Percentiles rank a stretch among this genome's conserved stretches.
These are phyloP conservation scores for Charanyca ferruginea DNA, from an alignment of 2,888 invertebrate species.

Conservation along the genomic window DNA sequence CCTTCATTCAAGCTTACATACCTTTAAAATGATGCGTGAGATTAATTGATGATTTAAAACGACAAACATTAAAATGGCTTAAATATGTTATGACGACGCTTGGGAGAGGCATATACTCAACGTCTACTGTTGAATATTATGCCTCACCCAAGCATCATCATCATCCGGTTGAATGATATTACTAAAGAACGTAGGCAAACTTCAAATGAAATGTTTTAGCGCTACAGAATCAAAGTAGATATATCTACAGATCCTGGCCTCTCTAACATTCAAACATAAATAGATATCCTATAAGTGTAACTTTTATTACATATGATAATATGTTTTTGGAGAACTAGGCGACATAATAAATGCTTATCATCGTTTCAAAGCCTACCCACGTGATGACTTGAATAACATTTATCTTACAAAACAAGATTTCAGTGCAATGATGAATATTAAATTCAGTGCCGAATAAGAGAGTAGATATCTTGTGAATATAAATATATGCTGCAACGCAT, in stretches of 20 bases:
- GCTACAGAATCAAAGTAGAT: background rate
- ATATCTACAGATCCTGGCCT: constrained; percentile 9
- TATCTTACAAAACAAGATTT: constrained; percentile 58
- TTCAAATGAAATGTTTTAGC: background rate
- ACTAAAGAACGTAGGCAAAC: background rate
- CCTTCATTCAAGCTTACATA: constrained; percentile 12
- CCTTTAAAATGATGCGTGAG: background rate
- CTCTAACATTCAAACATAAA: constrained; percentile 28
- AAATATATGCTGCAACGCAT: constrained; percentile 43
- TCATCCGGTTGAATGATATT: background rate
- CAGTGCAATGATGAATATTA: constrained; percentile 63
- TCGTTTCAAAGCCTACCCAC: constrained; percentile 54
- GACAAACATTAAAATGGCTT: too few species aligned
- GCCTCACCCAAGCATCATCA: too few species aligned
- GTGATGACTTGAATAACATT: constrained; percentile 51
- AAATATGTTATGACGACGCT: too few species aligned
- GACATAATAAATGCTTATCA: constrained; percentile 60
- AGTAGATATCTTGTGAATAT: constrained; percentile 29
- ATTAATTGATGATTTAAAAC: background rate
- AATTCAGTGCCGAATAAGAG: constrained; percentile 40
- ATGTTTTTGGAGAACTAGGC: constrained; percentile 57
- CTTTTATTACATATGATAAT: constrained; percentile 58
- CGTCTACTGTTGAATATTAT: too few species aligned
- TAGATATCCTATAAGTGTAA: constrained; percentile 48
- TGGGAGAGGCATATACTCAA: too few species aligned